phyloP scores from a whole-genome alignment of 2,113 vertebrate species.

The Himantopus leucocephalus region DNA sequence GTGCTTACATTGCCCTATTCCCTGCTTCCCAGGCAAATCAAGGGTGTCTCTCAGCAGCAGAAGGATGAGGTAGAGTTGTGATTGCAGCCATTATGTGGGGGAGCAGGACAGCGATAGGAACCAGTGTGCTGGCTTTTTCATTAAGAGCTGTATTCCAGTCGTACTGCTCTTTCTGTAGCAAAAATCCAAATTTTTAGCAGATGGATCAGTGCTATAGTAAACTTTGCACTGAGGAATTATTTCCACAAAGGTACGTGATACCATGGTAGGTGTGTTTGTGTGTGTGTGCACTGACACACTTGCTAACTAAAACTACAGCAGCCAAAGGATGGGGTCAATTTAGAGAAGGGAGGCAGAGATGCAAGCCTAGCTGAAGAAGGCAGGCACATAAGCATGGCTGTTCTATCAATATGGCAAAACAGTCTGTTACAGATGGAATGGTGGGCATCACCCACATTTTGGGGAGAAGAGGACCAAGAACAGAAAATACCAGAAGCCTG shows the following conservation, averaged over 20 bases:
- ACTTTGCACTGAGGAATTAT: neutral
- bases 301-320: neutral
- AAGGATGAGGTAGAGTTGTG: neutral
- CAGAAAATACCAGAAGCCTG: neutral
- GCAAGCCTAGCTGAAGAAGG: neutral
- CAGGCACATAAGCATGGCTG: fast-evolving
- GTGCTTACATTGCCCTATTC: constrained; percentile 3
- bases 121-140: neutral
- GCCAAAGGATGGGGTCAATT: neutral
- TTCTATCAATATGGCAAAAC: neutral
- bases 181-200: neutral
- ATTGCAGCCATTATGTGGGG: neutral
- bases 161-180: neutral
- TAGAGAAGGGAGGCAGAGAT: neutral
- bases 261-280: neutral
- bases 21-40: constrained; percentile 15
- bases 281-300: too few species aligned
- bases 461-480: neutral
- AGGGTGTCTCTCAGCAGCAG: constrained; percentile 17
- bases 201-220: neutral
- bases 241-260: neutral
- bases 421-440: neutral
- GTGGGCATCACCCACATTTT: neutral
- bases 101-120: neutral
- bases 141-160: neutral